phyloP scores from a whole-genome alignment of 2,888 invertebrate species.

The Scaptomyza parva region DNA sequence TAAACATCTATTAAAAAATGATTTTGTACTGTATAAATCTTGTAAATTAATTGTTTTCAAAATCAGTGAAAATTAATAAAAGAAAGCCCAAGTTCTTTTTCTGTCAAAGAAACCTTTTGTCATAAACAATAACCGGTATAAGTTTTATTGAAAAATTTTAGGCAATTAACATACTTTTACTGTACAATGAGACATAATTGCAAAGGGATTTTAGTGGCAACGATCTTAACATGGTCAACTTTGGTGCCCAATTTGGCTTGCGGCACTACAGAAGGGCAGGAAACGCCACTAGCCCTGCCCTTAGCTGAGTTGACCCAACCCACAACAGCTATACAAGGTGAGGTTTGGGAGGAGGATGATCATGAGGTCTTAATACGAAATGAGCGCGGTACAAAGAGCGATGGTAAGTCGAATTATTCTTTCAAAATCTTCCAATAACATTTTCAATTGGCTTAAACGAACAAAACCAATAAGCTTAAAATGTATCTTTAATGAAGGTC shows the following conservation, averaged over 20 bases:
- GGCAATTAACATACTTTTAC: slow-evolving; percentile 35
- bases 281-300: slow-evolving; percentile 84
- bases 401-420: slow-evolving; percentile 68
- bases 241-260: slow-evolving; percentile 77
- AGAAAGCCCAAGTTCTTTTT: too few relatives aligned
- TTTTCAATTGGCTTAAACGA: not conserved
- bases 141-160: slow-evolving; percentile 1
- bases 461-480: not conserved
- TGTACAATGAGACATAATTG: slow-evolving; percentile 71
- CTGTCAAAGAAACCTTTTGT: not conserved
- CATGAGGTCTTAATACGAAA: slow-evolving; percentile 92
- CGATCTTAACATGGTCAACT: slow-evolving; percentile 72
- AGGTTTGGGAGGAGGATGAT: slow-evolving; percentile 92
- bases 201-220: slow-evolving; percentile 61
- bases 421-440: not conserved
- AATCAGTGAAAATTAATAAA: too few relatives aligned
- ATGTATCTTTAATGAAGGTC: slow-evolving; percentile 60
- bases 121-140: not conserved
- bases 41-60: too few relatives aligned
- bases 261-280: slow-evolving; percentile 84
- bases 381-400: slow-evolving; percentile 90
- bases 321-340: slow-evolving; percentile 86
- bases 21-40: too few relatives aligned
- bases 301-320: slow-evolving; percentile 84
- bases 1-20: too few relatives aligned